Conservation (phyloP, 1,140 invertebrate genomes). For the Drosophila auraria region DNA sequence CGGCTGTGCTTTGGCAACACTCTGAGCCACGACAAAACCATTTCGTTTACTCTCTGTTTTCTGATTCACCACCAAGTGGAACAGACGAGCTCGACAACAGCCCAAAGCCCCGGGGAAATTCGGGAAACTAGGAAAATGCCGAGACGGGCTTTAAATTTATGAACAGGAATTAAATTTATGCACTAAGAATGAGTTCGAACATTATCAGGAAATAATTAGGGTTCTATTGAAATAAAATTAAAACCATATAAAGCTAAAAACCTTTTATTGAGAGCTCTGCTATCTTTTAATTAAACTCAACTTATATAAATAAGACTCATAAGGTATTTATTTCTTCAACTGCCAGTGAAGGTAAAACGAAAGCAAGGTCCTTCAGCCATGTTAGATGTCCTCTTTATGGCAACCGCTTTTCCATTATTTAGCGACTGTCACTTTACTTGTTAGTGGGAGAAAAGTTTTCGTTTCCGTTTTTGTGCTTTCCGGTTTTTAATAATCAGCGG, state of each 20-base stretch:
- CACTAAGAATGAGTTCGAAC: background rate
- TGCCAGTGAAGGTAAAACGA: background rate
- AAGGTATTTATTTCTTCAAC: background rate
- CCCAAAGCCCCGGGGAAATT: conserved; percentile 17
- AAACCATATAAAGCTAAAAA: no score
- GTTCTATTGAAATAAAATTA: no score
- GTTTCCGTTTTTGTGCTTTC: background rate
- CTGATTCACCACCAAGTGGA: conserved; percentile 12
- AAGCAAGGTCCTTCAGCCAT: background rate
- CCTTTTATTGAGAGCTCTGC: no score
- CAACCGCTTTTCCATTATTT: background rate
- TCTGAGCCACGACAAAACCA: conserved; percentile 5
- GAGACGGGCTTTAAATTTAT: background rate
- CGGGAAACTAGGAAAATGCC: conserved; percentile 10
- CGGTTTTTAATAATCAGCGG: background rate
- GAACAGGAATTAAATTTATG: background rate
- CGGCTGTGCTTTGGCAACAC: background rate
- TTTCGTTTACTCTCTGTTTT: conserved; percentile 6
- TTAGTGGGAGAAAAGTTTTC: background rate
- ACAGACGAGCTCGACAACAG: conserved; percentile 9
- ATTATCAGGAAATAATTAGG: background rate
- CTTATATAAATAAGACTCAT: background rate
- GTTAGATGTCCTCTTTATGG: background rate
- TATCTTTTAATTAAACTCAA: no score
- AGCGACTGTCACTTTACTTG: background rate